Percentiles rank a stretch among this genome's conserved stretches.
These are phyloP conservation scores for Drosophila falleni DNA, from an alignment of 2,888 invertebrate species.

Conservation along the genomic window DNA sequence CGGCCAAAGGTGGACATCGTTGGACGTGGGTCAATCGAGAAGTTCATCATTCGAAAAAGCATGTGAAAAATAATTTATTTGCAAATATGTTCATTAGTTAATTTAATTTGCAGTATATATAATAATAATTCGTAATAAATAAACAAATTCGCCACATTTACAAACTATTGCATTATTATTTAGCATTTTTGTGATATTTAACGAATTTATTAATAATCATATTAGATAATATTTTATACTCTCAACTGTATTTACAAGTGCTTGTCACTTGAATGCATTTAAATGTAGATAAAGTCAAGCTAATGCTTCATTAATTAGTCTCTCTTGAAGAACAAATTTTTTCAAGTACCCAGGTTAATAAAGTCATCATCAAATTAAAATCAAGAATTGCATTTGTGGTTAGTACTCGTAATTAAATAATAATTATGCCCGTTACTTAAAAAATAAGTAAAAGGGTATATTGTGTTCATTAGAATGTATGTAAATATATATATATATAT, in stretches of 20 bases:
- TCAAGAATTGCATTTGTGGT: slow-evolving; percentile 33
- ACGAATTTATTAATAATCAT: background rate
- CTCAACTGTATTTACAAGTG: background rate
- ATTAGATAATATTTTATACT: background rate
- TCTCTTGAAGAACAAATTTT: background rate
- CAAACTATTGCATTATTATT: background rate
- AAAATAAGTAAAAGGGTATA: too few species aligned
- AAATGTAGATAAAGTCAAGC: background rate
- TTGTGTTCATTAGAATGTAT: too few species aligned
- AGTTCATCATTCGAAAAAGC: background rate
- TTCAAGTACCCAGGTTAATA: slow-evolving; percentile 5
- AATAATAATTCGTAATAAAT: too few species aligned
- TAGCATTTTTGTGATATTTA: background rate
- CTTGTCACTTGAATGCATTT: background rate
- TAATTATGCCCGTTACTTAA: too few species aligned
- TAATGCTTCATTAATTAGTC: background rate
- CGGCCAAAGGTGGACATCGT: slow-evolving; percentile 41
- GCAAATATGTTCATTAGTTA: background rate
- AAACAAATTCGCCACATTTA: background rate
- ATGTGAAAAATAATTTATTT: background rate
- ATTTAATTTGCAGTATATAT: too few species aligned
- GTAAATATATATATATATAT: too few species aligned
- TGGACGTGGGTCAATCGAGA: slow-evolving; percentile 42
- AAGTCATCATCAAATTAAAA: slow-evolving; percentile 13
- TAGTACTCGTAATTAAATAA: slow-evolving; percentile 6